phyloP scores from a whole-genome alignment of 2,113 vertebrate species.

The Heliornis fulica region DNA sequence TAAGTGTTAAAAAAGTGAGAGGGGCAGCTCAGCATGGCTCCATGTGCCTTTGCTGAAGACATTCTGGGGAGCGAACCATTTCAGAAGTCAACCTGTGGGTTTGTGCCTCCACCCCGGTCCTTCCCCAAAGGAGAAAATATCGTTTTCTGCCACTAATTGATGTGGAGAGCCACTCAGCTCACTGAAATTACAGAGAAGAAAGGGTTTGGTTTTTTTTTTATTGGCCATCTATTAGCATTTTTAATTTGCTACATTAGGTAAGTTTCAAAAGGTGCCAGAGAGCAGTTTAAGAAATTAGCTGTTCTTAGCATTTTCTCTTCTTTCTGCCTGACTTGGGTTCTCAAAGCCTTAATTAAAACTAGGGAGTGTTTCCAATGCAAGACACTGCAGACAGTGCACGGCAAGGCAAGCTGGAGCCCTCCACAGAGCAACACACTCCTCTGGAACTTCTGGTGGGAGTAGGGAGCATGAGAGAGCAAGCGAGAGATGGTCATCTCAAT shows the following conservation, averaged over 20 bases:
- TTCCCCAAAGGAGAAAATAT: background rate
- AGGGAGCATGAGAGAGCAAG: background rate
- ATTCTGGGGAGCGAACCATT: background rate
- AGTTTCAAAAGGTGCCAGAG: conserved; percentile 63
- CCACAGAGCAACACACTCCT: background rate
- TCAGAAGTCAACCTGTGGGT: background rate
- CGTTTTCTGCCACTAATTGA: conserved; percentile 41
- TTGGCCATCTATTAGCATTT: conserved; percentile 63
- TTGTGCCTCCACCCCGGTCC: background rate
- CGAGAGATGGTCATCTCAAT: background rate
- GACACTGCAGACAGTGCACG: rapidly evolving
- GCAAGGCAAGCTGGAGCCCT: background rate
- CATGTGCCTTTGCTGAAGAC: background rate
- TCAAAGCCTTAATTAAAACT: conserved; percentile 56
- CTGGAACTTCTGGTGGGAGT: background rate
- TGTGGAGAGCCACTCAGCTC: conserved; percentile 22
- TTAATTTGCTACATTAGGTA: conserved; percentile 70
- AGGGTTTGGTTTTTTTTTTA: background rate
- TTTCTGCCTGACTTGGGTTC: conserved; percentile 19
- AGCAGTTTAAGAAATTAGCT: conserved; percentile 67
- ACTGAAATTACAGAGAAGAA: conserved; percentile 50
- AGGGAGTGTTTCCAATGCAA: background rate
- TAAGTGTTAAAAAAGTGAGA: background rate
- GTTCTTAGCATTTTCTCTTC: conserved; percentile 43
- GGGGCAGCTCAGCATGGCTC: background rate